These are phyloP conservation scores for Tuta absoluta DNA, from an alignment of 2,888 invertebrate species.

Conservation along the genomic window DNA sequence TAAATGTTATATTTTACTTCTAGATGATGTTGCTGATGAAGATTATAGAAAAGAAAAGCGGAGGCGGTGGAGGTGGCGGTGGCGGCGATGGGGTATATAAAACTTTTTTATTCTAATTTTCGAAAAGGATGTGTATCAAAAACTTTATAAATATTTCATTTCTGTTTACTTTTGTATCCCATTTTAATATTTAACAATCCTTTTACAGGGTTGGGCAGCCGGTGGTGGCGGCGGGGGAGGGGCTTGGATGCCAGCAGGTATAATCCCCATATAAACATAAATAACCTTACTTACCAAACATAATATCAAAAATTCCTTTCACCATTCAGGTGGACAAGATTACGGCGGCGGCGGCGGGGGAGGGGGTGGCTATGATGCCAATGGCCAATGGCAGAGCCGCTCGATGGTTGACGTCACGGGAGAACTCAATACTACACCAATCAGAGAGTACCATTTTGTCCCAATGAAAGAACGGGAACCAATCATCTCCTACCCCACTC, in stretches of 20 bases:
- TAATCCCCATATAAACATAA: slow-evolving; percentile 29
- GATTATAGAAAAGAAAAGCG: slow-evolving; percentile 68
- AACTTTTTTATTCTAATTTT: slow-evolving; percentile 24
- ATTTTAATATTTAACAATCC: slow-evolving; percentile 32
- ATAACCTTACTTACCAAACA: slow-evolving; percentile 4
- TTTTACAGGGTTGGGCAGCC: slow-evolving; percentile 71
- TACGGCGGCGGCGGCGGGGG: slow-evolving; percentile 64
- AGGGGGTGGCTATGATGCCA: slow-evolving; percentile 69
- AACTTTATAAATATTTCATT: slow-evolving; percentile 26
- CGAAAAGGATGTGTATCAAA: slow-evolving; percentile 54
- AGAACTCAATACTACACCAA: slow-evolving; percentile 25
- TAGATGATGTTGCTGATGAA: slow-evolving; percentile 75
- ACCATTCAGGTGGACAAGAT: slow-evolving; percentile 66
- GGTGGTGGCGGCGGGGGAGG: slow-evolving; percentile 72
- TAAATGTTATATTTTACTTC: not conserved
- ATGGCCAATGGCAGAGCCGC: slow-evolving; percentile 75
- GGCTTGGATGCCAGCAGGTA: slow-evolving; percentile 76
- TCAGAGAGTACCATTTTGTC: not conserved
- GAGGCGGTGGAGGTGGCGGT: slow-evolving; percentile 51
- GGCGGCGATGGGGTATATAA: slow-evolving; percentile 61
- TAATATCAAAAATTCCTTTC: slow-evolving; percentile 33
- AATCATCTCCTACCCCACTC: slow-evolving; percentile 52
- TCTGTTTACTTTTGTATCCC: not conserved
- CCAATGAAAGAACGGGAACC: slow-evolving; percentile 41
- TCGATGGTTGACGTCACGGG: slow-evolving; percentile 54